phyloP scores from a whole-genome alignment of 1,140 invertebrate genomes.

The Oppia nitens region DNA sequence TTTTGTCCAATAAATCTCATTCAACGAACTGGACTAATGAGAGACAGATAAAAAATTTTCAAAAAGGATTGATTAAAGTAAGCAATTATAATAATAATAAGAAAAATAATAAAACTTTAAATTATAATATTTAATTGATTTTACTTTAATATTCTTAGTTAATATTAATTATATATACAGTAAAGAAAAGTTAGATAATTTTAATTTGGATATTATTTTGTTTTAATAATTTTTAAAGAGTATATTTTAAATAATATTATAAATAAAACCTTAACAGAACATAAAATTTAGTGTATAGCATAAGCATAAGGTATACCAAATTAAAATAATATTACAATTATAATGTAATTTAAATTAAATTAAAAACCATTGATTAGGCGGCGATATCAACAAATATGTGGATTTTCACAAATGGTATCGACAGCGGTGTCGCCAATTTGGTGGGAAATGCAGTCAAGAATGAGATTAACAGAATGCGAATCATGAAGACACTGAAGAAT shows the following conservation, averaged over 20 bases:
- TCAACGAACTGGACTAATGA: conserved; percentile 18
- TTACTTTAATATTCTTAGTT: too few relatives aligned
- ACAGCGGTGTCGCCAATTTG: conserved; percentile 26
- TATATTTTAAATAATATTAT: too few relatives aligned
- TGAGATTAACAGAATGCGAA: conserved; percentile 23
- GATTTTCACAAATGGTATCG: conserved; percentile 31
- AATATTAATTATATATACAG: too few relatives aligned
- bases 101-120: not conserved
- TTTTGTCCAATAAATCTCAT: conserved; percentile 21
- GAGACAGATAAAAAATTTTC: conserved; percentile 21
- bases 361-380: conserved; percentile 14
- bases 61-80: conserved; percentile 23
- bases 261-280: too few relatives aligned
- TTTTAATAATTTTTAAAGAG: too few relatives aligned
- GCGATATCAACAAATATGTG: conserved; percentile 32
- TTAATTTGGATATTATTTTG: too few relatives aligned
- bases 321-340: too few relatives aligned
- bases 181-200: too few relatives aligned
- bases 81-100: conserved; percentile 2
- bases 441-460: conserved; percentile 29
- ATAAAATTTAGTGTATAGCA: too few relatives aligned
- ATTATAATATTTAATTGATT: not conserved
- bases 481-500: conserved; percentile 11
- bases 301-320: too few relatives aligned
- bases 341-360: too few relatives aligned